Conservation (phyloP, 2,113 vertebrate species). For the Conger conger region DNA sequence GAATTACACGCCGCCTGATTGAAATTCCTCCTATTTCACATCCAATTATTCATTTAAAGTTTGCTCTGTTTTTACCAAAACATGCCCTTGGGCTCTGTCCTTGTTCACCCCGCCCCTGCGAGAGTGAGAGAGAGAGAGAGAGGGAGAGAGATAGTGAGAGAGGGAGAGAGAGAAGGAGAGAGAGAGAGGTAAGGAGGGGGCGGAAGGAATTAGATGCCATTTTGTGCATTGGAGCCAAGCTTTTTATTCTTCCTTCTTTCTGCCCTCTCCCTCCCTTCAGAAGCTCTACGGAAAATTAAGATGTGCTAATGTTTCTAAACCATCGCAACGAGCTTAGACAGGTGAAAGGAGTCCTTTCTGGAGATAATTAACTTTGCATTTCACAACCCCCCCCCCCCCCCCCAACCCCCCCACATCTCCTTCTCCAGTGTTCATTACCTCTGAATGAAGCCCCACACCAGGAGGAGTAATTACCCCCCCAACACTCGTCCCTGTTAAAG, state of each 20-base stretch:
- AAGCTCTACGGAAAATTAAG: constrained; percentile 55
- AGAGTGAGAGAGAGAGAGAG: too few relatives aligned
- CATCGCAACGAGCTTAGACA: constrained; percentile 70
- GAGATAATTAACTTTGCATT: constrained; percentile 85
- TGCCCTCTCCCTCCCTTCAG: neutral
- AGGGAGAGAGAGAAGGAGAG: neutral
- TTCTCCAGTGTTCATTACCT: constrained; percentile 82
- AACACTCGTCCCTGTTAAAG: too few relatives aligned
- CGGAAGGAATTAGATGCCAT: neutral
- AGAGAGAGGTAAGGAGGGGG: neutral
- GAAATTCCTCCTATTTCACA: constrained; percentile 18
- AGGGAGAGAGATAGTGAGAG: too few relatives aligned
- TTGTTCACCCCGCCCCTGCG: neutral
- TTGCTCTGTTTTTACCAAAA: constrained; percentile 2
- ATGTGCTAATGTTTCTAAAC: constrained; percentile 60
- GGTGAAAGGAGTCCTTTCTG: constrained; percentile 75
- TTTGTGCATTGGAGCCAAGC: neutral
- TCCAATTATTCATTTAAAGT: constrained; percentile 29
- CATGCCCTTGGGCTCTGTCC: constrained; percentile 23
- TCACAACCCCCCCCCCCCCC: constrained; percentile 38
- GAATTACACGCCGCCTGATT: constrained; percentile 28
- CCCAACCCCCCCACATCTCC: constrained; percentile 32
- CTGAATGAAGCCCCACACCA: constrained; percentile 81
- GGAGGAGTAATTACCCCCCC: constrained; percentile 88
- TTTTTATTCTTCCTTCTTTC: constrained; percentile 26